These are phyloP conservation scores for Hephaestus fuliginosus DNA, from an alignment of 2,797 vertebrate species.

Conservation along the genomic window DNA sequence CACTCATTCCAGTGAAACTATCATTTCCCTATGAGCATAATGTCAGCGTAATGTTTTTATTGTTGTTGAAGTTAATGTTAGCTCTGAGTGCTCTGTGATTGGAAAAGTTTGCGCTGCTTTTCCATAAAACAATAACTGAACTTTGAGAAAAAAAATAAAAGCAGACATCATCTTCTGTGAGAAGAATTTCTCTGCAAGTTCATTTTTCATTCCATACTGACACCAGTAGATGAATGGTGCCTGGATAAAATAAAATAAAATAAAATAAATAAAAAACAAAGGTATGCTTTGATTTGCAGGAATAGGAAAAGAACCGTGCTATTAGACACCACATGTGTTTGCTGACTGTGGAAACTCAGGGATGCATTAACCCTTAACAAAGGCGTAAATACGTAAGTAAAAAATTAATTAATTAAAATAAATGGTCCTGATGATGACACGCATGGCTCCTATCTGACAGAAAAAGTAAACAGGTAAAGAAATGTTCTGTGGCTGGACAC, in stretches of 20 bases:
- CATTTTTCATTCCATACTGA: not conserved
- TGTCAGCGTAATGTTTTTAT: not conserved
- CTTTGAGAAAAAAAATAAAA: slow-evolving; percentile 7
- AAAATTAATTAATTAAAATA: no score
- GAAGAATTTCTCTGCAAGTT: not conserved
- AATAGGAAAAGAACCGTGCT: not conserved
- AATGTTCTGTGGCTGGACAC: not conserved
- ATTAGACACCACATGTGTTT: not conserved
- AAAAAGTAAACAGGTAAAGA: not conserved
- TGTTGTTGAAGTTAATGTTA: not conserved
- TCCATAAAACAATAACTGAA: slow-evolving; percentile 9
- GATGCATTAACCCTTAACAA: not conserved
- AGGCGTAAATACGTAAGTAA: no score
- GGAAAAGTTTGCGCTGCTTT: not conserved
- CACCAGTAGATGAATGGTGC: not conserved
- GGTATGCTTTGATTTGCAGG: not conserved
- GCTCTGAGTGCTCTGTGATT: not conserved
- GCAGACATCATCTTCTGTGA: not conserved
- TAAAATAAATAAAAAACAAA: not conserved
- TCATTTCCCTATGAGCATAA: not conserved
- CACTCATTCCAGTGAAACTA: not conserved
- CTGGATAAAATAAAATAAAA: not conserved
- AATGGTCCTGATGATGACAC: no score
- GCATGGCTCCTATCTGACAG: not conserved
- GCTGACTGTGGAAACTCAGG: not conserved